Conservation (phyloP, 2,797 vertebrate genomes). For the Gallirallus australis region DNA sequence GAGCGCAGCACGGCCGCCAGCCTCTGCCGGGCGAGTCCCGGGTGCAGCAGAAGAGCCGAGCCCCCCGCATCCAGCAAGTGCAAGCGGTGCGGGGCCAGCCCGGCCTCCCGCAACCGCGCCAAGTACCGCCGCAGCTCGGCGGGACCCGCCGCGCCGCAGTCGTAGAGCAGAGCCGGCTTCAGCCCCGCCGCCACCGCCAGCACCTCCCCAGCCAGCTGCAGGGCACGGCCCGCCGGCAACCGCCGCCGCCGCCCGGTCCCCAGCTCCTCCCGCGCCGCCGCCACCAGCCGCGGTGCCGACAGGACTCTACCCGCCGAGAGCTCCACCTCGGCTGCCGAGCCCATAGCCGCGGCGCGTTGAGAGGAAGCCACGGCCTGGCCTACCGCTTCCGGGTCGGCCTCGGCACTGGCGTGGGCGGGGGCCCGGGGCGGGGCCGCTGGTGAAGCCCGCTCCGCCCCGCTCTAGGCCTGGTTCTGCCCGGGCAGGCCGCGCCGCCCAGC, state of each 20-base stretch:
- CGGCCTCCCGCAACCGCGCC: conserved; percentile 74
- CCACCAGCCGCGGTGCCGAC: conserved; percentile 72
- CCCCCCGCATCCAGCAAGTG: conserved; percentile 81
- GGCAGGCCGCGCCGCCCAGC: neutral
- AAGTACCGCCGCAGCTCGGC: conserved; percentile 84
- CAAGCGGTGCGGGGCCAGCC: conserved; percentile 75
- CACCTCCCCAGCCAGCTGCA: conserved; percentile 85
- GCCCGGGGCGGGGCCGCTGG: neutral
- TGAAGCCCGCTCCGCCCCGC: neutral
- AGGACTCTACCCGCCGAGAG: neutral
- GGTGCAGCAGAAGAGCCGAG: conserved; percentile 81
- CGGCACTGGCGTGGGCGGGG: neutral
- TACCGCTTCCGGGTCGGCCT: neutral
- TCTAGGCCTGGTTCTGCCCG: neutral
- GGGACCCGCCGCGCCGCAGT: conserved; percentile 78
- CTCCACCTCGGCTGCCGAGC: neutral
- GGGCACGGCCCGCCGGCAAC: neutral
- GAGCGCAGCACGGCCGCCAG: conserved; percentile 71
- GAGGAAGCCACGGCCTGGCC: accelerated
- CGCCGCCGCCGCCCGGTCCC: neutral
- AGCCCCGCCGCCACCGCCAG: conserved; percentile 85
- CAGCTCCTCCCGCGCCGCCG: conserved; percentile 70
- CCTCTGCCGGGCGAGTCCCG: conserved; percentile 37
- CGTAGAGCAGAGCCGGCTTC: conserved; percentile 90
- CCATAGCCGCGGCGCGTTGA: neutral